Base-by-base conservation (phyloP, 2,888 invertebrate species). In the Cyrtodaria siliqua region DNA sequence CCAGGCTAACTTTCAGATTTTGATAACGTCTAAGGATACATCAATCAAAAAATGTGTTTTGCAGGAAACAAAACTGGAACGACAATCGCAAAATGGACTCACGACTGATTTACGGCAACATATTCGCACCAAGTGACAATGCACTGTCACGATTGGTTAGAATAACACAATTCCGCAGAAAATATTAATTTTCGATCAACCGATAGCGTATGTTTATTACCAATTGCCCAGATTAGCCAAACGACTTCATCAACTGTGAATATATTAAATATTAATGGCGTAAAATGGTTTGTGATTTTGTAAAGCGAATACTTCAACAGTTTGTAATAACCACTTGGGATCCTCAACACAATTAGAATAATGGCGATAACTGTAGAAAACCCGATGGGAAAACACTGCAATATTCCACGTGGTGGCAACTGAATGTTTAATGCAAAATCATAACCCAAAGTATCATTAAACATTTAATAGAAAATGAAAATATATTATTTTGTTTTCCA, bases 171-270 rank as follows among this genome's bases (percentile, higher is more conserved):
- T 66, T 60, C 60, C 55, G 20, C 29, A 49, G 66, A 49, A 66
- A 64, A 64, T 57, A 64, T 49, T 64, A 49, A 62, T 40, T 64
- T 60, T 42, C 1, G 73, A 73, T 73, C 20, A 24, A 16, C 18
- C 23, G 73, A 73, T 73, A 67, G 29, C 29, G n/a, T 23, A 42
- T 38, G 44, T 67, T 67, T 73, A 73, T 67, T 62, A 61, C 59
- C 66, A 61, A 55, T 73, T 56, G 47, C 42, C 40, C 56, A 73
- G 66, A 73, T 67, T 62, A 73, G 40, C 56, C 40, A 52, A 66
- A 73, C 67, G 73, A 61, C 73, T 73, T 73, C 66, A 73, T 73
- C 73, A 73, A 44, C 29, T 47, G 16, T 57, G 52, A 49, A 57
- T 59, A 59, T 59, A 73, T 67, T 61, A 62, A 67, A 73, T 56